Evolutionary conservation across 1,140 invertebrate species (phyloP), one percentile per base, ranked within the genome.

Genomic region (Drosophila auraria): DNA sequence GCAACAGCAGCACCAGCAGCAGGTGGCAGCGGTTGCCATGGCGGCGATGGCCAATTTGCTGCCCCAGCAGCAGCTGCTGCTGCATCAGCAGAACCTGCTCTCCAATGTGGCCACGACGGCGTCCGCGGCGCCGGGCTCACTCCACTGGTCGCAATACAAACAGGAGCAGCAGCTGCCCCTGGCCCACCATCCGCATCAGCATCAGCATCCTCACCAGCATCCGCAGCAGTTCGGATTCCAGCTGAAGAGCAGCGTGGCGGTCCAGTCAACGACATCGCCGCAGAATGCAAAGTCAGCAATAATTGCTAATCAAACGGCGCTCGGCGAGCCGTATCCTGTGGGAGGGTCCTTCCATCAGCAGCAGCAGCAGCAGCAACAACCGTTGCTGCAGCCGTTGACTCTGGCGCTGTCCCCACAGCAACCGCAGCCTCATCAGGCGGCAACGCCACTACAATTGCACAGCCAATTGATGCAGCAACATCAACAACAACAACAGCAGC

Each of bases 251-350:
- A 82, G 74, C 60, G 81, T 87, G 56, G 78, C 86, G 51, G 84
- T 80, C 23, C 84, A 89, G 81, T 78, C 84, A 75, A 89, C 84
- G 86, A 82, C 89, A 77, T 89, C 89, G 73, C 79, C 89, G 38
- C 89, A 86, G 54, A 91, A 91, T 77, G 89, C 89, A 82, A 86
- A 91, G 74, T 89, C 89, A 81, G 89, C 89, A 83, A 91, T 91
- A 83, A 91, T 91, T 86, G 89, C 89, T 89, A 91, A 91, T 91
- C 89, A 91, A 91, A 91, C 89, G 91, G 63, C 76, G 63, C 76
- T 91, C 57, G 71, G 78, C 69, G 82, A 82, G 51, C 72, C 58
- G 45, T 84, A 84, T 61, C 57, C 64, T 42, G 75, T 68, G 47
- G 72, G 70, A 63, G 72, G 77, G 71, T 77, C 73, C 54, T 57